phyloP scores from a whole-genome alignment of 2,888 invertebrate species.

The Anthophora plumipes region DNA sequence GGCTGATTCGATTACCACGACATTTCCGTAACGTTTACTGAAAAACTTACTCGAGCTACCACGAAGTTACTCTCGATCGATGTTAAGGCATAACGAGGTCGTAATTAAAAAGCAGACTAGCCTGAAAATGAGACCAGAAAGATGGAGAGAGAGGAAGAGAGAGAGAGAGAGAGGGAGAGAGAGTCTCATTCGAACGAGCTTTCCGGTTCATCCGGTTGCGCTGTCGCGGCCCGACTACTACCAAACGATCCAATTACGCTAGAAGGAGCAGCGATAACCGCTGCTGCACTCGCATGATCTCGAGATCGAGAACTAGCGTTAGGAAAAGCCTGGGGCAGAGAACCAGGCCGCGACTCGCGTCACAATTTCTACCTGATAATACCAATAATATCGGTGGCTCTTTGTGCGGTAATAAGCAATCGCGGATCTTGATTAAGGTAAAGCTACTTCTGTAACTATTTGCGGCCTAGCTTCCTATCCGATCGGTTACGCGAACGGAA shows the following conservation, averaged over 20 bases:
- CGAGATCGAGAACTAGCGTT: slow-evolving; percentile 36
- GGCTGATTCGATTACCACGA: slow-evolving; percentile 33
- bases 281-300: slow-evolving; percentile 4
- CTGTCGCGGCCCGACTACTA: slow-evolving; percentile 30
- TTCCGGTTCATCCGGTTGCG: slow-evolving; percentile 30
- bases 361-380: slow-evolving; percentile 65
- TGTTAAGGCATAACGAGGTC: slow-evolving; percentile 17
- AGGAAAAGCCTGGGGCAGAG: slow-evolving; percentile 27
- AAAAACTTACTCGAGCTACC: background rate
- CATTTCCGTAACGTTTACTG: slow-evolving; percentile 1
- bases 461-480: slow-evolving; percentile 26
- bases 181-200: slow-evolving; percentile 28
- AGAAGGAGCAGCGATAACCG: slow-evolving; percentile 50
- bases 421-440: slow-evolving; percentile 69
- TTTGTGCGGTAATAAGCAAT: slow-evolving; percentile 69
- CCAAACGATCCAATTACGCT: slow-evolving; percentile 56
- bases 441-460: slow-evolving; percentile 58
- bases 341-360: slow-evolving; percentile 36
- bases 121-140: background rate
- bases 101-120: slow-evolving; percentile 46
- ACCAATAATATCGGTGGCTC: slow-evolving; percentile 63
- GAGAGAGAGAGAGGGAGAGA: no score
- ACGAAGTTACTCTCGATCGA: background rate
- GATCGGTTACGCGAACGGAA: slow-evolving; percentile 30
- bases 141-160: no score